Evolutionary conservation across 2,888 invertebrate species (phyloP), one percentile per base, ranked within the genome.

Genomic region (Acronicta aceris): DNA sequence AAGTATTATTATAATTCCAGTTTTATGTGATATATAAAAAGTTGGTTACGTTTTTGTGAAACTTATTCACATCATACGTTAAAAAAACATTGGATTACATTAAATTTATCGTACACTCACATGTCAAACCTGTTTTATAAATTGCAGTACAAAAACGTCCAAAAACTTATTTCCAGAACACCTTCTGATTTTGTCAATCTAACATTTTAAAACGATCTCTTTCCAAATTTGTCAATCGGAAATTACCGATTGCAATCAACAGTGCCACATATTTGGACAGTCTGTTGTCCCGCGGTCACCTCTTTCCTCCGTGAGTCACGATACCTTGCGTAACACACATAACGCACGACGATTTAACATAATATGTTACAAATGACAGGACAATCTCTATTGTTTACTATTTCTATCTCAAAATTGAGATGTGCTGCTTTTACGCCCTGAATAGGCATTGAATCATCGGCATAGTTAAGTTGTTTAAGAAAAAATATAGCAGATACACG

Each of bases 221-320:
- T 27, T 47, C 43, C 49, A 57, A 53, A 50, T 65, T 21, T 42
- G 45, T 42, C 47, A 38, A 60, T 55, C 63, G 54, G 47, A 63
- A 57, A 67, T 71, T 13, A 64, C 48, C 51, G 65, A 60, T 65
- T 46, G 16, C 25, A 56, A 59, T 65, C 56, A 59, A 8, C 57
- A 17, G 25, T 47, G 47, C 60, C 45, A 57, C 59, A 57, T 58
- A 62, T 76, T 76, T 68, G 62, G 74, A 57, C 61, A 55, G 50
- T 21, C 59, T 27, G 59, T 45, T 58, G 61, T 65, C 54, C 58
- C 43, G 47, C 64, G 65, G 67, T 58, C 59, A 65, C 48, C 50
- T 59, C 75, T 76, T 65, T 66, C 68, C 74, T 74, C 62, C 42
- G 68, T 85, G 83, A 85, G 38, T 83, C 83, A 84, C 67, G 56